phyloP scores from a whole-genome alignment of 2,113 vertebrate genomes.

The Capreolus pygargus region DNA sequence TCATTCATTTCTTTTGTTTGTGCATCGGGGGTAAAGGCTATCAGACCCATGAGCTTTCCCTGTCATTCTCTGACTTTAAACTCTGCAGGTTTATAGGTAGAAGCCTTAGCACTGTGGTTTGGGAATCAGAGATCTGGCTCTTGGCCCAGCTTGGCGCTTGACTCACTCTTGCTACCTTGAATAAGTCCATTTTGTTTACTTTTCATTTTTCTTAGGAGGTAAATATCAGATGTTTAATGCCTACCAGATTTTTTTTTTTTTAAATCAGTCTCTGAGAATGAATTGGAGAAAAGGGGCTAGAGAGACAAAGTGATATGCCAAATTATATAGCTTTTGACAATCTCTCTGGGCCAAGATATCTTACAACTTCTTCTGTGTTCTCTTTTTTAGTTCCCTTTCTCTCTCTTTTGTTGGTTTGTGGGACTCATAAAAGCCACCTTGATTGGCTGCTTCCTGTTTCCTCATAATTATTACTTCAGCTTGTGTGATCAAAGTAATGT shows the following conservation, averaged over 20 bases:
- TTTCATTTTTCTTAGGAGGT: background rate
- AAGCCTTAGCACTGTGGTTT: background rate
- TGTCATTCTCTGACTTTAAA: background rate
- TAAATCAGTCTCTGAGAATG: background rate
- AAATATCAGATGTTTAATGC: background rate
- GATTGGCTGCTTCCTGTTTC: background rate
- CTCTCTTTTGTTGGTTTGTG: background rate
- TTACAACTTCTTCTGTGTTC: background rate
- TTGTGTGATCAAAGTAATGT: background rate
- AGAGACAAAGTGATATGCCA: background rate
- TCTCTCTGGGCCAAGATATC: background rate
- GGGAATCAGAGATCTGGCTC: background rate
- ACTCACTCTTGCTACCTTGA: background rate
- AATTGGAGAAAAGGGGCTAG: background rate
- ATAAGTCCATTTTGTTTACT: background rate
- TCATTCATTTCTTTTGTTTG: background rate
- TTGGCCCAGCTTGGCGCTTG: background rate
- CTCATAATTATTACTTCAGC: background rate
- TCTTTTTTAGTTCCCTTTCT: background rate
- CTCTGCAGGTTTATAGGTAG: background rate
- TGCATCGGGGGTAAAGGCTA: fast-evolving
- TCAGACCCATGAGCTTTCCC: fast-evolving
- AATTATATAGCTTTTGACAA: background rate
- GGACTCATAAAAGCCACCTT: background rate
- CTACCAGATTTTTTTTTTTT: background rate